These are phyloP conservation scores for Zenarchopterus dispar DNA, from an alignment of 2,797 vertebrate genomes.

Conservation along the genomic window DNA sequence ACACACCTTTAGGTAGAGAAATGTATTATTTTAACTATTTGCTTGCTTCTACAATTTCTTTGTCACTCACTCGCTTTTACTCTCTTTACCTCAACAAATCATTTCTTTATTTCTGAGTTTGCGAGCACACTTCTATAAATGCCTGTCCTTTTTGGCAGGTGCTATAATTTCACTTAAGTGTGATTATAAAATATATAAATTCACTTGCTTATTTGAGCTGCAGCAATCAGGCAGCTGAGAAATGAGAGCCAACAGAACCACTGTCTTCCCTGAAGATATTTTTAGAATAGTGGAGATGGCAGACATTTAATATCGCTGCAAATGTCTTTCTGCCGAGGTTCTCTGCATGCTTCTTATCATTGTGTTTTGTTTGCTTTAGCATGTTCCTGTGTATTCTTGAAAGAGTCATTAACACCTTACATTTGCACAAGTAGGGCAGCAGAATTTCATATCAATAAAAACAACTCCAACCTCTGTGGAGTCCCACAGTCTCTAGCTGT, in stretches of 20 bases:
- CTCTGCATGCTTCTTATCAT: neutral
- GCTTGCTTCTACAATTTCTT: too few relatives aligned
- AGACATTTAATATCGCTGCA: slow-evolving; percentile 28
- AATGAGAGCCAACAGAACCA: slow-evolving; percentile 10
- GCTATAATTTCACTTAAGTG: slow-evolving; percentile 27
- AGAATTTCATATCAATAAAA: slow-evolving; percentile 14
- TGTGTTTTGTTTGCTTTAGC: neutral
- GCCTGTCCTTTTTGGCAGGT: slow-evolving; percentile 32
- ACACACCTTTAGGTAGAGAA: too few relatives aligned
- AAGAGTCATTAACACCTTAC: slow-evolving; percentile 14
- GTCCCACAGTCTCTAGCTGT: slow-evolving; percentile 2
- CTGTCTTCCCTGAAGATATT: slow-evolving; percentile 22
- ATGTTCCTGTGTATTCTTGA: neutral
- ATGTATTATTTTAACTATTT: too few relatives aligned
- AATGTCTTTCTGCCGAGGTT: neutral
- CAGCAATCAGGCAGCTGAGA: slow-evolving; percentile 41
- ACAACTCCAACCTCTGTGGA: slow-evolving; percentile 15
- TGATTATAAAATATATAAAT: slow-evolving; percentile 26
- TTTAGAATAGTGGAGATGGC: slow-evolving; percentile 36
- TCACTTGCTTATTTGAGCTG: slow-evolving; percentile 31
- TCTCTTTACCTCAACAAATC: neutral
- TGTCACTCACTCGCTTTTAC: too few relatives aligned
- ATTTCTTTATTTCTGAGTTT: slow-evolving; percentile 7
- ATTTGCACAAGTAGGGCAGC: slow-evolving; percentile 18
- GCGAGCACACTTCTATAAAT: slow-evolving; percentile 46